phyloP scores from a whole-genome alignment of 1,140 invertebrate genomes.

The Patella vulgata region DNA sequence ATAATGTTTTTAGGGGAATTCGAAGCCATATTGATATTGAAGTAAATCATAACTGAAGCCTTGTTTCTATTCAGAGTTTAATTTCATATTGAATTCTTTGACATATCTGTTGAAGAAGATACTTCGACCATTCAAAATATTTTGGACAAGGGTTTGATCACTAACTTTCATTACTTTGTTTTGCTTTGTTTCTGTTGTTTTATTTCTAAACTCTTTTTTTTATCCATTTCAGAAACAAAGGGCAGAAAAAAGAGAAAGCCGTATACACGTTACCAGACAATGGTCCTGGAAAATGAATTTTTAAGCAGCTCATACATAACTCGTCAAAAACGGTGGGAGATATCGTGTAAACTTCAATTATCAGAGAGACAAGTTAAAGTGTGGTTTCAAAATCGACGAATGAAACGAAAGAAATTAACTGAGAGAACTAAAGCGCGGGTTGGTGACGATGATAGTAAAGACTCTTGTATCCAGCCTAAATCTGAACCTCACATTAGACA shows the following conservation, averaged over 20 bases:
- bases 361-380: conserved; percentile 86
- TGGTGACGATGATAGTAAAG: conserved; percentile 35
- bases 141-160: no score
- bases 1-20: no score
- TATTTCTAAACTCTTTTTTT: conserved; percentile 5
- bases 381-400: conserved; percentile 90
- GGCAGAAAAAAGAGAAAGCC: conserved; percentile 80
- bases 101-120: no score
- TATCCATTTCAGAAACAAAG: conserved; percentile 58
- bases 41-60: no score
- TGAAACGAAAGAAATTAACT: conserved; percentile 95
- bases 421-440: conserved; percentile 53
- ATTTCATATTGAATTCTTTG: no score
- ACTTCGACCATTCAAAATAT: no score
- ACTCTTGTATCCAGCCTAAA: conserved; percentile 2
- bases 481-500: not conserved
- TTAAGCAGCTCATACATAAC: conserved; percentile 76
- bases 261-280: conserved; percentile 89
- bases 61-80: no score
- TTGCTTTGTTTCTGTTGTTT: not conserved
- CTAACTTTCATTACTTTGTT: no score
- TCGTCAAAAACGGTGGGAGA: conserved; percentile 83
- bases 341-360: conserved; percentile 88
- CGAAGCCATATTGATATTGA: no score
- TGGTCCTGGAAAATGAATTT: conserved; percentile 76